Conservation (phyloP, 2,888 invertebrate species). For the Lithophane semibrunnea region DNA sequence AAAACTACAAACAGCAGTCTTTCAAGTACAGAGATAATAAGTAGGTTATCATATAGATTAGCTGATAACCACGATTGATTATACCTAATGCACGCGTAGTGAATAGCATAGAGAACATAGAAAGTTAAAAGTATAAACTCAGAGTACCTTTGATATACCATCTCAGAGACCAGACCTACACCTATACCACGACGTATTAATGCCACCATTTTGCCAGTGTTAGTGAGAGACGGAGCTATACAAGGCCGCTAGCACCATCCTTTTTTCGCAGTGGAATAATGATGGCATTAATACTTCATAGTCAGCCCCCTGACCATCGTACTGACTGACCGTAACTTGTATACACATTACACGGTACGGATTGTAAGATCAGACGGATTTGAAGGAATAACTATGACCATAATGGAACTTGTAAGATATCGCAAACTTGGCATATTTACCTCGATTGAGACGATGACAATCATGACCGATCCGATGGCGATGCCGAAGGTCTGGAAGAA, state of each 20-base stretch:
- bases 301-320: background rate
- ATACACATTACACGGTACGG: too few species aligned
- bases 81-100: background rate
- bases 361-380: background rate
- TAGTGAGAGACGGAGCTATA: too few species aligned
- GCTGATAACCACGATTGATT: constrained; percentile 41
- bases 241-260: too few species aligned
- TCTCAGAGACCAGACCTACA: too few species aligned
- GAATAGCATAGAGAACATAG: background rate
- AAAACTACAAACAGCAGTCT: background rate
- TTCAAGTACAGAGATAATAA: constrained; percentile 14
- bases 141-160: background rate
- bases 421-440: constrained; percentile 77
- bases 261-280: too few species aligned
- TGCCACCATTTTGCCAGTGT: too few species aligned
- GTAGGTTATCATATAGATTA: constrained; percentile 53
- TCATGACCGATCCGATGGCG: constrained; percentile 91
- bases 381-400: background rate
- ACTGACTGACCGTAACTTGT: background rate
- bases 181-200: too few species aligned
- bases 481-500: constrained; percentile 86
- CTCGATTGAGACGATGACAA: constrained; percentile 92
- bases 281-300: too few species aligned
- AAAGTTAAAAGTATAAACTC: background rate
- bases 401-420: too few species aligned